phyloP scores from a whole-genome alignment of 2,888 invertebrate species.

The Cantharis nigra region DNA sequence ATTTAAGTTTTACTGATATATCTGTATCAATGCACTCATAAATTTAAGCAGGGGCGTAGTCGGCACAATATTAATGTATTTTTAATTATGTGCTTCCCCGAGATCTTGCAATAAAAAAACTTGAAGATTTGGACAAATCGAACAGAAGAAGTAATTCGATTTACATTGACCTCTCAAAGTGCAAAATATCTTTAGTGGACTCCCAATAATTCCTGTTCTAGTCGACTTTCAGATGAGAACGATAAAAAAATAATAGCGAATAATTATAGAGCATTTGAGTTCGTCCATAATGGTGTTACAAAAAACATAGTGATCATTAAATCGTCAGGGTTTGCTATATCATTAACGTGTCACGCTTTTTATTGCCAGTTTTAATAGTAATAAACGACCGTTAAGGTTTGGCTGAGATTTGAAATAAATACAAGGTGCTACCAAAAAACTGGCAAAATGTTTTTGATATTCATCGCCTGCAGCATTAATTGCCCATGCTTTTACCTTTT shows the following conservation, averaged over 20 bases:
- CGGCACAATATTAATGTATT: background rate
- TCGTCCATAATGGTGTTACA: background rate
- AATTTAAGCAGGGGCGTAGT: background rate
- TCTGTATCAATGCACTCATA: background rate
- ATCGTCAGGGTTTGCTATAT: background rate
- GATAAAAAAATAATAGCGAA: background rate
- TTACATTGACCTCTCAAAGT: background rate
- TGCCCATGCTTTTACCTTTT: background rate
- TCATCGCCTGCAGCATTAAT: background rate
- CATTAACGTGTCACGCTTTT: background rate
- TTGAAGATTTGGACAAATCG: no score
- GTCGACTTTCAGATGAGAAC: background rate
- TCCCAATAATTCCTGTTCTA: background rate
- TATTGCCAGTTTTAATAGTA: background rate
- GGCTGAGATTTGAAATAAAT: background rate
- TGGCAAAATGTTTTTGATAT: background rate
- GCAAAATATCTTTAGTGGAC: background rate
- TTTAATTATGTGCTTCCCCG: background rate
- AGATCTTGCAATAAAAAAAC: no score
- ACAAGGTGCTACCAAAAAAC: background rate
- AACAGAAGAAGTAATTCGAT: background rate
- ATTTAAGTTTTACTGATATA: background rate
- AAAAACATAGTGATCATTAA: background rate
- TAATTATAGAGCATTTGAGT: background rate
- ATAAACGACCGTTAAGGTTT: background rate